These are phyloP conservation scores for Scylla paramamosain DNA, from an alignment of 1,140 invertebrate genomes.

Conservation along the genomic window DNA sequence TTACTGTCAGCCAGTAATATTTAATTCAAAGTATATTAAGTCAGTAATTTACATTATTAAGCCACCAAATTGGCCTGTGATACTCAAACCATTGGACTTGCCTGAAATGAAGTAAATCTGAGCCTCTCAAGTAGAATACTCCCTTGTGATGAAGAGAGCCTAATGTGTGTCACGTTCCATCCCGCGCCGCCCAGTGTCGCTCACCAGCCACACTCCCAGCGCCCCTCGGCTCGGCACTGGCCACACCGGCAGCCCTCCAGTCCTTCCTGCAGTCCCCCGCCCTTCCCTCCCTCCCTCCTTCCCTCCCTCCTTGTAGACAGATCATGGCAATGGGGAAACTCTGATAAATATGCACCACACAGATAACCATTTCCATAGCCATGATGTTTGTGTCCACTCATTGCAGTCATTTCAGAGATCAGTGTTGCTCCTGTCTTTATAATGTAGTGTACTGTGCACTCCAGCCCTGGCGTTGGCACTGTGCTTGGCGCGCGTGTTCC, in stretches of 20 bases:
- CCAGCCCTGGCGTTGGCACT: slow-evolving; percentile 64
- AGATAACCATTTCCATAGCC: slow-evolving; percentile 21
- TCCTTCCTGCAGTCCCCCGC: neutral
- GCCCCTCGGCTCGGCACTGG: slow-evolving; percentile 45
- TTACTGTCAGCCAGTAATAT: neutral
- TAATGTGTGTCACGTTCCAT: slow-evolving; percentile 68
- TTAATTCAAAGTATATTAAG: neutral
- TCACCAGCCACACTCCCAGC: slow-evolving; percentile 7
- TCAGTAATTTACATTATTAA: neutral
- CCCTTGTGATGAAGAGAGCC: slow-evolving; percentile 71
- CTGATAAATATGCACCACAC: slow-evolving; percentile 22
- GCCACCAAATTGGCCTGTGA: neutral
- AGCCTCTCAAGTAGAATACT: slow-evolving; percentile 50
- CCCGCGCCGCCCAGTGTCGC: slow-evolving; percentile 37
- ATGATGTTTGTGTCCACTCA: slow-evolving; percentile 4
- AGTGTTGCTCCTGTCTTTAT: slow-evolving; percentile 18
- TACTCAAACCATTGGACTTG: neutral
- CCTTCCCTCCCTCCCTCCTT: neutral
- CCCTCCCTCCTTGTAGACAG: too few relatives aligned
- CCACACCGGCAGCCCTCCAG: slow-evolving; percentile 59
- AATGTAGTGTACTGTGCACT: slow-evolving; percentile 36
- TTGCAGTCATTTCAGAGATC: slow-evolving; percentile 12
- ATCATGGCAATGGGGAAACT: neutral
- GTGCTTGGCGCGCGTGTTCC: slow-evolving; percentile 71
- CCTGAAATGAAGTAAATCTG: slow-evolving; percentile 13